Evolutionary conservation across 1,140 invertebrate genomes (phyloP).

Genomic region (Triops cancriformis): DNA sequence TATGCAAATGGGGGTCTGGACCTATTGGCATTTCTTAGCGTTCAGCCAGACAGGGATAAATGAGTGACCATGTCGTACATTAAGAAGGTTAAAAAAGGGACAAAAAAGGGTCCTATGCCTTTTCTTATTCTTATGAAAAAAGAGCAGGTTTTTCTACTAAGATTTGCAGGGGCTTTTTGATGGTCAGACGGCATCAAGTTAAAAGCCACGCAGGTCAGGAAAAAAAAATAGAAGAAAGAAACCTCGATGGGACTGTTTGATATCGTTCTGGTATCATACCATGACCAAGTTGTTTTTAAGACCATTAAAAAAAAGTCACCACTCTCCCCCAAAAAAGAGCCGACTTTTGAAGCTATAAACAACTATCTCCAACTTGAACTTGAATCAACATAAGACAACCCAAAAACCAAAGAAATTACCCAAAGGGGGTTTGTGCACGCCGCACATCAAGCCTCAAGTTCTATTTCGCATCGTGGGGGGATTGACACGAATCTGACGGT

Average conservation of each 20-base stretch:
- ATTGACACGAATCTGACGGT: too few species aligned
- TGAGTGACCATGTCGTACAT: slow-evolving; percentile 13
- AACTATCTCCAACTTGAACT: not conserved
- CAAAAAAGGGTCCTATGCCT: not conserved
- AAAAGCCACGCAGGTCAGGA: not conserved
- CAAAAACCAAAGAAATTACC: not conserved
- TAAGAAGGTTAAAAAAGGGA: not conserved
- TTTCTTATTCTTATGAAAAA: not conserved
- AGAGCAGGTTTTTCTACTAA: not conserved
- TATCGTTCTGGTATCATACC: not conserved
- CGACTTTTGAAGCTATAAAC: not conserved
- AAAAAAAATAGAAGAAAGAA: not conserved
- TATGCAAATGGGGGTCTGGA: not conserved
- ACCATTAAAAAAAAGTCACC: not conserved
- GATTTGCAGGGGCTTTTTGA: not conserved
- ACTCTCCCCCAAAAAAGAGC: not conserved
- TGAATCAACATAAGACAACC: not conserved
- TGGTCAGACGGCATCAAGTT: not conserved
- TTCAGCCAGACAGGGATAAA: slow-evolving; percentile 9
- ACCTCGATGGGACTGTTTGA: slow-evolving; percentile 2
- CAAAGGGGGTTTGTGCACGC: too few species aligned
- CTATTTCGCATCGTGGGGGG: too few species aligned
- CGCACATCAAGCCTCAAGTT: too few species aligned
- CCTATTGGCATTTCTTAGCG: slow-evolving; percentile 1
- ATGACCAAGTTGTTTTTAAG: not conserved